Base-by-base conservation (phyloP, 2,113 vertebrate species). In the Typhlomys cinereus region DNA sequence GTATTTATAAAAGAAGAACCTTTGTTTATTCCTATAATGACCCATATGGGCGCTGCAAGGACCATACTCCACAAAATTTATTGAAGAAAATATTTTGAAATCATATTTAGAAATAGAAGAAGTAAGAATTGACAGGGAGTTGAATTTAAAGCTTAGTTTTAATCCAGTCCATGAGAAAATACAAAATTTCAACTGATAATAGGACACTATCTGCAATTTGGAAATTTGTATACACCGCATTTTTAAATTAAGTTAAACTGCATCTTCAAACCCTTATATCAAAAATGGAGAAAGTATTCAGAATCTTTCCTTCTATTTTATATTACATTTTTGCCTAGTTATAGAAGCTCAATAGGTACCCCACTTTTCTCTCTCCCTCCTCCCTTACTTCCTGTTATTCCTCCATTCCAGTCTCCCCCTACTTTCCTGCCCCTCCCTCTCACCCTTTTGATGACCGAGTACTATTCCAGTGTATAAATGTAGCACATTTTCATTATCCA, bases 61-160 rank as follows among this genome's bases (percentile, higher is more conserved):
- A 2, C 57, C 8, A 0, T 0, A 18, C 1, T 71, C 2, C 4
- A 4, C 5, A 8, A 7, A 20, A n/a, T 39, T 88, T 67, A 36
- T 34, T 0, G 71, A 36, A 78, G 54, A 52, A 61, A 91, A 67
- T 21, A 76, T 34, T 93, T 89, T 89, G 54, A 52, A 61, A 91
- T 61, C 25, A 76, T 34, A 94, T 89, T 89, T 80, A 59, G 59
- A 70, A 82, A 92, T 12, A 73, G 31, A 86, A 62, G 31, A 88
- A 50, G 67, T 92, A 91, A 83, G 36, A 86, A 91, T 39, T 67
- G 2, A 4, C 20, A 82, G 64, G 31, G 12, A 18, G 21, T 25
- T 50, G 3, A 48, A 12, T 82, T 66, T 82, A 48, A 34, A 66
- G 36, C n/a, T 25, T 50, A 64, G 36, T 14, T n/a, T 64, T 21